These are phyloP conservation scores for Maniola hyperantus DNA, from an alignment of 2,888 invertebrate genomes.

Conservation along the genomic window DNA sequence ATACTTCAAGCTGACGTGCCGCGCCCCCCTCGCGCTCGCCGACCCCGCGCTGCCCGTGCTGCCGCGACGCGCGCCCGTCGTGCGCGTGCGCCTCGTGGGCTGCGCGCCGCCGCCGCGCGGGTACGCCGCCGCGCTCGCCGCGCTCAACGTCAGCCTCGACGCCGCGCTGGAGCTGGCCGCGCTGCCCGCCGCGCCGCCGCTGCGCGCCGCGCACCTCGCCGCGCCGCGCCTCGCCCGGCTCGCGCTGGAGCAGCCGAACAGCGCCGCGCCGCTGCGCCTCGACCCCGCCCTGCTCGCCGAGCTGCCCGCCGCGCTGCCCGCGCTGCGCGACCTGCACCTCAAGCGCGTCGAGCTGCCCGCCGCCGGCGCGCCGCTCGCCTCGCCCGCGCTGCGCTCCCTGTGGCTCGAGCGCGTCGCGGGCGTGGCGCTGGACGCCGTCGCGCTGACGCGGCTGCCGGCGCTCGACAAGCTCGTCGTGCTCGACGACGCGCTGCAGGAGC, in stretches of 20 bases:
- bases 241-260: conserved; percentile 75
- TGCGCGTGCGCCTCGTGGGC: conserved; percentile 31
- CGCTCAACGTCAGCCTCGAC: conserved; percentile 75
- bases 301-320: conserved; percentile 20
- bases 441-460: conserved; percentile 33
- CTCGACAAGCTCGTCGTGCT: conserved; percentile 32
- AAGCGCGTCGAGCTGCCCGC: conserved; percentile 28
- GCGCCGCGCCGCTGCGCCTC: conserved; percentile 83
- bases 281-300: conserved; percentile 59
- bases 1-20: conserved; percentile 36
- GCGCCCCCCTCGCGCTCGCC: conserved; percentile 35
- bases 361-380: conserved; percentile 12
- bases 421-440: conserved; percentile 23
- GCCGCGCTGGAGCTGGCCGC: conserved; percentile 80
- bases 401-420: conserved; percentile 35
- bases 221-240: conserved; percentile 83
- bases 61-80: conserved; percentile 27
- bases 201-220: conserved; percentile 83
- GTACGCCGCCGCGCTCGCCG: conserved; percentile 34
- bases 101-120: conserved; percentile 41
- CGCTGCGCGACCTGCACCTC: conserved; percentile 34
- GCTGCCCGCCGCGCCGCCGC: conserved; percentile 77
- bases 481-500: conserved; percentile 32
- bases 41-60: conserved; percentile 40
- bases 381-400: conserved; percentile 37